Conservation (phyloP, 2,113 vertebrate species). For the Catharus minimus region DNA sequence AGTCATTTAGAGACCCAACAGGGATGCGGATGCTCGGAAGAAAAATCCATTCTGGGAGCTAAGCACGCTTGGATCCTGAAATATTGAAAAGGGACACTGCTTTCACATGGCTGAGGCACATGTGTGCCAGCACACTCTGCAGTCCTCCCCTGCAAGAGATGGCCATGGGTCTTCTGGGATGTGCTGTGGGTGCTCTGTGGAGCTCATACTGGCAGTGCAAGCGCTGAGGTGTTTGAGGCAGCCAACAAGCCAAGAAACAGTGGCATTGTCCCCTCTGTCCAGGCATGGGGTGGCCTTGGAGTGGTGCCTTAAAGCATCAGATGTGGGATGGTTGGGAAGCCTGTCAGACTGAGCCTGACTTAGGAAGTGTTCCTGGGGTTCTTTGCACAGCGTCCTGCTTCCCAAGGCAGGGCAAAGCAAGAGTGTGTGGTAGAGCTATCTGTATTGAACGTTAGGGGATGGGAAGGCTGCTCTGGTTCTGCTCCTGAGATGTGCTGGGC, state of each 20-base stretch:
- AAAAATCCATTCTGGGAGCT: conserved; percentile 33
- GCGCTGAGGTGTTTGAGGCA: rapidly evolving
- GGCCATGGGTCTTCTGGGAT: background rate
- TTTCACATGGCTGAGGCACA: conserved; percentile 36
- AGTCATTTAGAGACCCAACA: conserved; percentile 27
- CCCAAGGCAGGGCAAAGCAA: background rate
- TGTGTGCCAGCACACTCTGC: background rate
- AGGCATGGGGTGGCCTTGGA: background rate
- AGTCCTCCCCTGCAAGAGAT: background rate
- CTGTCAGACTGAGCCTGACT: background rate
- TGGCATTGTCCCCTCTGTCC: background rate
- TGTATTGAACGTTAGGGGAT: background rate
- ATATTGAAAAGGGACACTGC: conserved; percentile 53
- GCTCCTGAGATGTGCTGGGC: background rate
- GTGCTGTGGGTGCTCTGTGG: rapidly evolving
- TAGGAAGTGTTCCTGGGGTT: background rate
- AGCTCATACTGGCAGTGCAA: background rate
- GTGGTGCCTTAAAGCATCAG: background rate
- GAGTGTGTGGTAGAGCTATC: background rate
- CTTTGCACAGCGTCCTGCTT: background rate
- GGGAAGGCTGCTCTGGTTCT: background rate
- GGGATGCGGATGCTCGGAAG: conserved; percentile 14
- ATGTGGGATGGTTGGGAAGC: background rate
- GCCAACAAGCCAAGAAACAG: background rate
- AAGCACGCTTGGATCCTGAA: conserved; percentile 24